Evolutionary conservation across 2,113 vertebrate genomes (phyloP), one percentile per base, ranked within the genome.

Genomic region (Lampris megalopsis): DNA sequence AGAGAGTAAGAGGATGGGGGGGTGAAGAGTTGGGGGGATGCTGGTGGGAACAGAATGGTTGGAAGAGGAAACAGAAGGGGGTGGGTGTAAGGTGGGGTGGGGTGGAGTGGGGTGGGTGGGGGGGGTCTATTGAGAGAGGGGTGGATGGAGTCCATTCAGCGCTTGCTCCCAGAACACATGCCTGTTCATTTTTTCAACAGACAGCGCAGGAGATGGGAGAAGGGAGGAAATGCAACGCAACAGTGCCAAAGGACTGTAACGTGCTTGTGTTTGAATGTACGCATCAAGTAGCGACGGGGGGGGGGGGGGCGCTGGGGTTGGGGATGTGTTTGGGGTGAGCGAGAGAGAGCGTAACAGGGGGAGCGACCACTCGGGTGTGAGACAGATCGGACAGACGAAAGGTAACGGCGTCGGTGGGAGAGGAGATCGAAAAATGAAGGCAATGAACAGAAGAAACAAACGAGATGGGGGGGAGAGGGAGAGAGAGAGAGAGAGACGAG

Each of bases 41-140:
- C 88, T 50, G 40, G 69, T 87, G 80, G 81, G 80, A 86, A 85
- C 76, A 74, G 74, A 78, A 67, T 48, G 66, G 58, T 68, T 79
- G 79, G 77, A 77, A 66, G 75, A 49, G 43, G 67, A 47, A 75
- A 8, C 52, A 24, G 43, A n/a, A 49, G 53, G 9, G 52, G 63
- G 67, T 74, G 75, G 58, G 41, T 5, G 42, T 38, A 41, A 1
- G 11, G 9, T 24, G 24, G 11, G 24, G 38, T 41, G 50, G 49
- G 70, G 76, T 63, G 50, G 61, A 52, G 72, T 76, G 78, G 42
- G 78, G 42, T 64, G 57, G 71, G 38, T 52, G 4, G 49, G 37
- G 54, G 66, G 8, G 10, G 49, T 66, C 66, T 82, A 40, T 77
- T 8, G 58, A 53, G 71, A 71, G 65, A 56, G 68, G 37, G 76